Base-by-base conservation (phyloP, 2,888 invertebrate species). In the Sinodicranocentrus sp. region DNA sequence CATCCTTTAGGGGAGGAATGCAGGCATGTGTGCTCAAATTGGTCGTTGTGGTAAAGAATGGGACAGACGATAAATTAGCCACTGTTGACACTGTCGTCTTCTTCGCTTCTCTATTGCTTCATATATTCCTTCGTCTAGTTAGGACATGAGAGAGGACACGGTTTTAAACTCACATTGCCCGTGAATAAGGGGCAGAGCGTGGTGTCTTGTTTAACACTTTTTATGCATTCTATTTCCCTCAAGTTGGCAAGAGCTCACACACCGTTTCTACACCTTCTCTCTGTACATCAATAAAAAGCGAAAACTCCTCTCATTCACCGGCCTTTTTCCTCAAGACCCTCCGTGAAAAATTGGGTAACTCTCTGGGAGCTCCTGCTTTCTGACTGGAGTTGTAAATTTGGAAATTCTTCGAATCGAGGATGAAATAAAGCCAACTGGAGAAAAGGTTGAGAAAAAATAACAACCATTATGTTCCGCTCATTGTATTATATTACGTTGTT, bases 81-180 rank as follows among this genome's bases (percentile, higher is more conserved):
- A 82, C 82, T 82, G 82, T 82, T 82, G 82, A 82, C 82, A 75
- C 54, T 75, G 82, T 82, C 82, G 59, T 82, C 73, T 73, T 68
- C 15, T 67, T 23, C 52, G 44, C 48, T 65, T 43, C 67, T 54
- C 25, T 44, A 39, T 19, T 8, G 17, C 28, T 3, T 61, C 28
- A 13, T 28, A 26, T 33, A 21, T 3, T 48, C 5, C 10, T 10
- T 48, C 23, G 25, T 57, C 25, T 57, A 10, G 33, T 61, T 61
- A n/a, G 13, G 28, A 28, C 70, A 73, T 57, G 68, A 73, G 39
- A 63, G 57, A 79, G 67, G 72, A 78, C 71, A 76, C 68, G 78
- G 78, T 71, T 61, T 79, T 70, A 79, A 79, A 61, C 21, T 28
- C 28, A 79, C 39, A 79, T 79, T 79, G 71, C 70, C 78, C 78